Evolutionary conservation across 2,113 vertebrate genomes (phyloP), one percentile per base, ranked within the genome.

Genomic region (Mirounga angustirostris): DNA sequence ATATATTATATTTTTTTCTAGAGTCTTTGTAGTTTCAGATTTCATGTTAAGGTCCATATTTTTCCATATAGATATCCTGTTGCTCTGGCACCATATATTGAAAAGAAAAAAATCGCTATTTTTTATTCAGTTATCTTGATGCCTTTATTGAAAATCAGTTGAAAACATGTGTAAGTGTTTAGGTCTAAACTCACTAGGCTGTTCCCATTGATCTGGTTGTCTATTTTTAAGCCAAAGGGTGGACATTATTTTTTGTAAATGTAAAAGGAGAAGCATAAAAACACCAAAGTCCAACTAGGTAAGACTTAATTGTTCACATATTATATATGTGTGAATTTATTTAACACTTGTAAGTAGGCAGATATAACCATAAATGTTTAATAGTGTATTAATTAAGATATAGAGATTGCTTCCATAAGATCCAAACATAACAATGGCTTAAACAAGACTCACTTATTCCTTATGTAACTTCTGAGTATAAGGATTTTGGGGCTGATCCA

Each of bases 161-260:
- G 87, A 85, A 40, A 85, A 7, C 85, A n/a, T 21, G 2, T 73
- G 1, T 82, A 82, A 33, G n/a, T n/a, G 54, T 92, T 4, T 61
- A 81, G 33, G 18, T 81, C 24, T 67, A 36, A 95, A 88, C 69
- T 91, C 54, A 63, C 4, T 83, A 67, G 46, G 15, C 26, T 89
- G 4, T 43, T 63, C 40, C 30, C 15, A 30, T 52, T 92, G 36
- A 54, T 90, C 56, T 63, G 1, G 40, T 67, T 93, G 36, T 86
- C 24, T 90, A 18, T 59, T 58, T 40, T 81, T 71, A 79, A 78
- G 61, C 33, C 15, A 43, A 67, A 92, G 21, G 33, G 28, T 89
- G 13, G 28, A 28, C 15, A 50, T 78, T 91, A 30, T 79, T 84
- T 82, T 82, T 96, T 96, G 63, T 94, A 92, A 69, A 58, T 71